Evolutionary conservation across 2,113 vertebrate genomes (phyloP).

Genomic region (Heptranchias perlo): DNA sequence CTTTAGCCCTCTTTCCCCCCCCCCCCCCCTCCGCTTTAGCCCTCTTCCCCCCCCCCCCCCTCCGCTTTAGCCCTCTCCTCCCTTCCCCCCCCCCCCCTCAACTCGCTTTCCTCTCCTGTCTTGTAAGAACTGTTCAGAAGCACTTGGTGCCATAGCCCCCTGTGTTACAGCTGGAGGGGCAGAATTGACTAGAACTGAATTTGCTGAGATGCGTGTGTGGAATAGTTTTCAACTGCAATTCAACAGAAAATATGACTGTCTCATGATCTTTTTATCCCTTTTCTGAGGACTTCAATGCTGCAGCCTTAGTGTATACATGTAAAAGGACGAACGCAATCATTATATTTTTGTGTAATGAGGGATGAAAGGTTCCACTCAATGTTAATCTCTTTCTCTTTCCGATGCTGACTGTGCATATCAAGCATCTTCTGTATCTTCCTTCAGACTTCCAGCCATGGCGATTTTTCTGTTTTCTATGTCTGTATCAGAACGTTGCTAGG

Average conservation of each 20-base stretch:
- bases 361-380: conserved; percentile 3
- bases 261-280: not conserved
- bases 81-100: no score
- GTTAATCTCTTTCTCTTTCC: not conserved
- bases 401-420: not conserved
- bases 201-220: not conserved
- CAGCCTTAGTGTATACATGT: not conserved
- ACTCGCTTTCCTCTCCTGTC: no score
- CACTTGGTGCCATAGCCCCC: no score
- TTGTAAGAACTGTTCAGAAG: not conserved
- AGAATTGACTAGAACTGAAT: not conserved
- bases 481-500: not conserved
- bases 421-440: not conserved
- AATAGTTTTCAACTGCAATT: not conserved
- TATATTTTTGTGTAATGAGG: not conserved
- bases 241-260: not conserved
- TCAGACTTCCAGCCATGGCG: not conserved
- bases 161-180: not conserved
- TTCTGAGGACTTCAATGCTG: not conserved
- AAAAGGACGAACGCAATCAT: no score
- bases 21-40: not conserved
- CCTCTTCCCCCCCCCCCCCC: not conserved
- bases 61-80: not conserved
- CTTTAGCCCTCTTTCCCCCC: no score
- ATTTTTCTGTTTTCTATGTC: not conserved